Conservation (phyloP, 2,113 vertebrate genomes). For the Heteronetta atricapilla region DNA sequence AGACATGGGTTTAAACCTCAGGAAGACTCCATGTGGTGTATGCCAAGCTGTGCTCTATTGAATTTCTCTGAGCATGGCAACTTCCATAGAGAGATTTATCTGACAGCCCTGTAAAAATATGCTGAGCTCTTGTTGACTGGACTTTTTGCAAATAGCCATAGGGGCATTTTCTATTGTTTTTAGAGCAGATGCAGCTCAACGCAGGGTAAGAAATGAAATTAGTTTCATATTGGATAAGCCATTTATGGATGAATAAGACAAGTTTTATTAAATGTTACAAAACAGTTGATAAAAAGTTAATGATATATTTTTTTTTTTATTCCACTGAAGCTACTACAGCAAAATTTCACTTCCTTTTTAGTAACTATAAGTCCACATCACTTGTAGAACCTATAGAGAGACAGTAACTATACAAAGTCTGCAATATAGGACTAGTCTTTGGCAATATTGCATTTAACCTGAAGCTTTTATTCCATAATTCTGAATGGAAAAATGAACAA, state of each 20-base stretch:
- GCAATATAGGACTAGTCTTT: neutral
- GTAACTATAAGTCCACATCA: neutral
- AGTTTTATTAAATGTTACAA: constrained; percentile 8
- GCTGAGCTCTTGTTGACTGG: constrained; percentile 49
- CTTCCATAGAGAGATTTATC: constrained; percentile 47
- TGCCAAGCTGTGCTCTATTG: constrained; percentile 57
- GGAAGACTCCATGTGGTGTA: constrained; percentile 45
- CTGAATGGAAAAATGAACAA: neutral
- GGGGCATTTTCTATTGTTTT: neutral
- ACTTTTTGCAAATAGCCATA: constrained; percentile 14
- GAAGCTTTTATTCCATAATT: neutral
- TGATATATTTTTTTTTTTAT: neutral
- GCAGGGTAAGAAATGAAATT: neutral
- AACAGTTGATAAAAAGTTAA: neutral
- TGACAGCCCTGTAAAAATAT: constrained; percentile 55
- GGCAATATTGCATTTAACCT: neutral
- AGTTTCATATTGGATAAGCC: neutral
- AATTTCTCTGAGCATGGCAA: constrained; percentile 60
- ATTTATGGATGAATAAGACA: neutral
- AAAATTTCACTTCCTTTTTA: neutral
- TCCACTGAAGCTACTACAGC: neutral
- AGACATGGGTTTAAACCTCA: constrained; percentile 54
- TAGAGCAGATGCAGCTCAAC: neutral
- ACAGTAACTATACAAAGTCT: neutral
- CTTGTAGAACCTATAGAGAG: neutral